Evolutionary conservation across 2,888 invertebrate species (phyloP).

Genomic region (Conomelus anceps): DNA sequence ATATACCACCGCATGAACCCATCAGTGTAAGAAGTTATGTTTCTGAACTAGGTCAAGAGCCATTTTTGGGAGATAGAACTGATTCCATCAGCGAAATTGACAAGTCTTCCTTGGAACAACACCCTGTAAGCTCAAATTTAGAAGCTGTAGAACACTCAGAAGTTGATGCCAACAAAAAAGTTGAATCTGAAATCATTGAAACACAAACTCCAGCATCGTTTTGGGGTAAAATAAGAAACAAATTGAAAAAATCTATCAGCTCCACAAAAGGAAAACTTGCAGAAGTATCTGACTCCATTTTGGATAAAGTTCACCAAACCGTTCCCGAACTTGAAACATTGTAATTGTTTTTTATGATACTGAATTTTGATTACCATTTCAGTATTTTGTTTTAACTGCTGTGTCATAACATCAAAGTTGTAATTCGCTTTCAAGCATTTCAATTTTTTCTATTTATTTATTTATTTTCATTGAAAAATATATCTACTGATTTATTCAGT

Average conservation of each 20-base stretch:
- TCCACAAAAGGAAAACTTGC: neutral
- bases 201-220: neutral
- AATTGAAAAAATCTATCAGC: neutral
- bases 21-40: neutral
- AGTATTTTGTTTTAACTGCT: neutral
- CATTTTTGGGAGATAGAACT: neutral
- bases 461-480: neutral
- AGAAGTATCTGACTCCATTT: neutral
- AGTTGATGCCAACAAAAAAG: neutral
- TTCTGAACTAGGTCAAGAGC: neutral
- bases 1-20: neutral
- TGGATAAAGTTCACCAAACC: neutral
- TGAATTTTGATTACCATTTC: neutral
- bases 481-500: neutral
- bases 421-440: neutral
- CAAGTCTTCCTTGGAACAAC: neutral
- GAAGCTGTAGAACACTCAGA: neutral
- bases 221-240: neutral
- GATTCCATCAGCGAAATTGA: neutral
- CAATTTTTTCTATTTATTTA: neutral
- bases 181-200: neutral
- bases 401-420: neutral
- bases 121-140: neutral
- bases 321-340: neutral
- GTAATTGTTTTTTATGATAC: neutral